phyloP scores from a whole-genome alignment of 2,888 invertebrate genomes.

The Tuta absoluta region DNA sequence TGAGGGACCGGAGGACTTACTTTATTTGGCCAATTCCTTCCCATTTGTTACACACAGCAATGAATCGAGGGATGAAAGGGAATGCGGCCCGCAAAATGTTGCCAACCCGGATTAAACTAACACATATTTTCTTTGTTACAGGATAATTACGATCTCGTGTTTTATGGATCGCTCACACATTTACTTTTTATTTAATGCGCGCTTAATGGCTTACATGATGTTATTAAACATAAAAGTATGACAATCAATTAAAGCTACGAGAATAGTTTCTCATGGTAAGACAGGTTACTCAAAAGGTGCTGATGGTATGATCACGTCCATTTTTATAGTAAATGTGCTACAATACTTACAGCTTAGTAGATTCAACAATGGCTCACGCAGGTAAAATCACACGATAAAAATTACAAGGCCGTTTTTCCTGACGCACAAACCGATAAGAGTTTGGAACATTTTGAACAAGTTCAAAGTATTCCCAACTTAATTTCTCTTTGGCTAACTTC shows the following conservation, averaged over 20 bases:
- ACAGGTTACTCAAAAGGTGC: too few species aligned
- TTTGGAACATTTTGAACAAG: slow-evolving; percentile 52
- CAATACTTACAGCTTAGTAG: background rate
- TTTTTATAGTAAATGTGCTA: too few species aligned
- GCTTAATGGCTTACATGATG: background rate
- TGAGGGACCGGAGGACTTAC: slow-evolving; percentile 69
- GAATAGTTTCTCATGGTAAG: too few species aligned
- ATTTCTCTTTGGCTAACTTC: slow-evolving; percentile 73
- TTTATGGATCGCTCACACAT: background rate
- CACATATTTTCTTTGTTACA: background rate
- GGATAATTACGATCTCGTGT: background rate
- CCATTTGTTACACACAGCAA: slow-evolving; percentile 56
- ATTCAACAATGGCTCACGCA: background rate
- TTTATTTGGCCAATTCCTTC: slow-evolving; percentile 69
- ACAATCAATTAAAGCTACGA: too few species aligned
- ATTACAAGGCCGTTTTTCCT: slow-evolving; percentile 37
- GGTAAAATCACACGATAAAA: slow-evolving; percentile 28
- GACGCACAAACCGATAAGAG: slow-evolving; percentile 56
- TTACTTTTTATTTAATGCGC: too few species aligned
- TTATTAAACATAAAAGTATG: background rate
- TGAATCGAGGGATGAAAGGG: slow-evolving; percentile 49
- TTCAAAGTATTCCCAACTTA: slow-evolving; percentile 66
- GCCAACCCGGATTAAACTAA: background rate
- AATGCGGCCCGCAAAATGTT: slow-evolving; percentile 37
- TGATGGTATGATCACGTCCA: too few species aligned